A percentile compares a stretch with the other conserved stretches of the same genome.
phyloP scores from a whole-genome alignment of 2,888 invertebrate genomes.

The Ganaspis brasiliensis region DNA sequence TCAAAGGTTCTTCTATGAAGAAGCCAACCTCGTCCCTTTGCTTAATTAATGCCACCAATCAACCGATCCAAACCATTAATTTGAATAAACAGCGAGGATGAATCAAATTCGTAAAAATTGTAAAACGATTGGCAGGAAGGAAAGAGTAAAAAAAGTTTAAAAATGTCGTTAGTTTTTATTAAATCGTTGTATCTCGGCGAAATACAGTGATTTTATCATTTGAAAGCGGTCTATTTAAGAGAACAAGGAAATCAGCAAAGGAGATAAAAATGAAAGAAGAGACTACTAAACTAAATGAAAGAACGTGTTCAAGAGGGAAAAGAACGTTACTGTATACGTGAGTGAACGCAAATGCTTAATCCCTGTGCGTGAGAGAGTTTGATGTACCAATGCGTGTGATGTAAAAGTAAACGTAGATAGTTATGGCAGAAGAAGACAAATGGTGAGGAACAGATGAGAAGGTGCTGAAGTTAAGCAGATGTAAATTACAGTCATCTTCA shows the following conservation, averaged over 20 bases:
- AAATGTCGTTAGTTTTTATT: too few species aligned
- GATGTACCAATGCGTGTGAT: background rate
- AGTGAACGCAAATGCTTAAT: conserved; percentile 17
- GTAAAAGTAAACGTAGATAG: conserved; percentile 17
- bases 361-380: background rate
- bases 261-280: conserved; percentile 1
- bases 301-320: background rate
- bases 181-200: background rate
- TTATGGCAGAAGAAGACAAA: conserved; percentile 32
- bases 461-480: conserved; percentile 41
- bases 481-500: conserved; percentile 32
- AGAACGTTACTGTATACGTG: conserved; percentile 14
- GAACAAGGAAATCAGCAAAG: background rate
- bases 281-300: conserved; percentile 16
- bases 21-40: background rate
- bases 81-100: background rate
- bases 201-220: too few species aligned
- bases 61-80: conserved; percentile 2
- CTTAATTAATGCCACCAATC: conserved; percentile 29
- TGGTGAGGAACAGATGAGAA: conserved; percentile 39
- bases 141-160: too few species aligned
- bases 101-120: too few species aligned
- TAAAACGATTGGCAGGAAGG: too few species aligned
- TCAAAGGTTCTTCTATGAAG: conserved; percentile 6
- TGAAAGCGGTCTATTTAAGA: too few species aligned